Base-by-base conservation (phyloP, 1,140 invertebrate genomes). In the Tribolium castaneum region DNA sequence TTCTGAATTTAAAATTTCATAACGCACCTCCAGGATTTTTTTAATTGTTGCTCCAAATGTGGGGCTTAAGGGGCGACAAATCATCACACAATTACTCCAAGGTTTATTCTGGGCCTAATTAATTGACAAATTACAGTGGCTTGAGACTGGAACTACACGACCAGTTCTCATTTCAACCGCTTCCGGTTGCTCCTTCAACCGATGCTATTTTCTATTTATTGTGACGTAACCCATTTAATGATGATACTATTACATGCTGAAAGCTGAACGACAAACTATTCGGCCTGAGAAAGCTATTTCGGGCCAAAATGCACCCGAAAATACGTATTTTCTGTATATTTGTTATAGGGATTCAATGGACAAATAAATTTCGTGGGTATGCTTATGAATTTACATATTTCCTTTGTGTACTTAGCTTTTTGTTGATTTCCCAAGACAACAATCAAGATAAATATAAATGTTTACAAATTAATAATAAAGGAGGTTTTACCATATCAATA, bases 1-100 rank as follows among this genome's bases (percentile, higher is more conserved):
- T 66, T 66, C 59, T 2, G 59, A 66, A 66, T 66, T 66, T 66
- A 35, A 12, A 35, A 34, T 45, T 66, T 39, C 13, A 66, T 66
- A 14, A 35, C n/a, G 12, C 25, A 45, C n/a, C n/a, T 10, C 16
- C 16, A 19, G 7, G 5, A 45, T 9, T 45, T 45, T 45, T 7
- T 45, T 0, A 45, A 45, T 45, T 45, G 25, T 30, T 30, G 16
- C 16, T 19, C 6, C 6, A 30, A 30, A 45, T 7, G 7, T 45
- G n/a, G 5, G 5, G 9, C 2, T 10, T 45, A 10, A 10, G 39
- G 39, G 39, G 39, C 39, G 9, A 45, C 39, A 45, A 45, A 45
- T 9, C 25, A 30, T 30, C 39, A 45, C 7, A 45, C 9, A 45
- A 45, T 45, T 45, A 45, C n/a, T n/a, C 1, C 4, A 45, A 45